Evolutionary conservation across 64 coral and sea anemone genomes (phyloP), one percentile per base, ranked within the genome.

Genomic region (Porites lutea): DNA sequence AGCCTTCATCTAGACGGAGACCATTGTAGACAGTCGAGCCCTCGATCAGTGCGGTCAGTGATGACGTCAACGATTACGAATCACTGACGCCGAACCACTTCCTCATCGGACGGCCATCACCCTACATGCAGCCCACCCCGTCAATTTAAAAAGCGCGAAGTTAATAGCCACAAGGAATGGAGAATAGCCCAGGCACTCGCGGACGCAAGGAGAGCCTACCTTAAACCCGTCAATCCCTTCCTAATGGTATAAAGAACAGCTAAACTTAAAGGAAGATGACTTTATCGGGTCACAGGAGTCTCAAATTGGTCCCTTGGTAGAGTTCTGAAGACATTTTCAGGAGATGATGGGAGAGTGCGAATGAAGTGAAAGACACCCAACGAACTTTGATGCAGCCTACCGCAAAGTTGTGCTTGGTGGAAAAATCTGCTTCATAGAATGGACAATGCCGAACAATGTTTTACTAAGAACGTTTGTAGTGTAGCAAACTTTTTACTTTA

Each of bases 1-100:
- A 37, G 27, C 27, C 27, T 37, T 37, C 27, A 37, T 37, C 27
- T 37, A 37, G 27, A 37, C 27, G 27, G 27, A 37, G 27, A 37
- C 27, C 27, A 37, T 37, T 37, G 27, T 89, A 15, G 79, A 89
- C n/a, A 68, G 88, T 19, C 72, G 88, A 19, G 74, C 74, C 6
- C 74, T 89, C n/a, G n/a, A n/a, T n/a, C n/a, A 79, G 59, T 19
- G 10, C 69, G 4, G 63, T 65, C 5, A 88, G 86, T 27, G 86
- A 77, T 27, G 87, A 89, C 19, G 2, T 74, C 3, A 66, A 89
- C n/a, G 87, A 89, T 55, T 64, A 62, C 19, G 87, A 89, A 51
- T 57, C 84, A n/a, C 60, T 87, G 11, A 87, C 84, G 19, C 68
- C 84, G 21, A 88, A 88, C 52, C 86, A 88, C 22, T 88, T 88